Evolutionary conservation across 2,797 vertebrate genomes (phyloP).

Genomic region (Pseudochirops cupreus): DNA sequence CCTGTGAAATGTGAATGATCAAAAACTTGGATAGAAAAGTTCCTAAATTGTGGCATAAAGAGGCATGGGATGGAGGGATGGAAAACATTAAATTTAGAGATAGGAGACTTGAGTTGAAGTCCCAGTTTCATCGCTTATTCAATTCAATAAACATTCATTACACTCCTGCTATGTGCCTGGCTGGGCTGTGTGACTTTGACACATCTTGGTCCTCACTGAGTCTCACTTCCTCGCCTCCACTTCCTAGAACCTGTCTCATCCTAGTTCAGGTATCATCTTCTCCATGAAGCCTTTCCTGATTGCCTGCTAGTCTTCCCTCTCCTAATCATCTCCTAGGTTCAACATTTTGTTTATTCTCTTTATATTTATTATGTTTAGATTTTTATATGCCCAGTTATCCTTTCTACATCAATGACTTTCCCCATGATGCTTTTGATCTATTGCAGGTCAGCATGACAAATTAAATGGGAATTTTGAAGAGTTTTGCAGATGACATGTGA

Average conservation of each 20-base stretch:
- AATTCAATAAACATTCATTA: neutral
- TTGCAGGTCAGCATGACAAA: neutral
- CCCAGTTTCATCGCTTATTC: neutral
- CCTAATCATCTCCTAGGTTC: neutral
- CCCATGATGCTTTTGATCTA: neutral
- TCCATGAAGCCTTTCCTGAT: neutral
- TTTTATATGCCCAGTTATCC: neutral
- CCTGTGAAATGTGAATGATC: neutral
- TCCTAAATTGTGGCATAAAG: neutral
- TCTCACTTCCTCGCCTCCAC: neutral
- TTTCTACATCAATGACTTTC: neutral
- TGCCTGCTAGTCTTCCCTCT: neutral
- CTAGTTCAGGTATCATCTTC: neutral
- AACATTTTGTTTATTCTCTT: neutral
- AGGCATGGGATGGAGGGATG: neutral
- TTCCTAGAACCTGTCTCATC: neutral
- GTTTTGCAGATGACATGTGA: neutral
- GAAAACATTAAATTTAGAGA: neutral
- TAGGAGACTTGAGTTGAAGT: neutral
- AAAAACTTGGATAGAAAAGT: neutral
- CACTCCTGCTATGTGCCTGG: neutral
- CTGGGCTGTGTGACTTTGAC: neutral
- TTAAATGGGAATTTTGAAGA: neutral
- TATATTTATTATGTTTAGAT: neutral
- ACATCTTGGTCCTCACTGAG: neutral